Evolutionary conservation across 92 coral and sea anemone genomes (phyloP).

Genomic region (Epizoanthus rinbou): DNA sequence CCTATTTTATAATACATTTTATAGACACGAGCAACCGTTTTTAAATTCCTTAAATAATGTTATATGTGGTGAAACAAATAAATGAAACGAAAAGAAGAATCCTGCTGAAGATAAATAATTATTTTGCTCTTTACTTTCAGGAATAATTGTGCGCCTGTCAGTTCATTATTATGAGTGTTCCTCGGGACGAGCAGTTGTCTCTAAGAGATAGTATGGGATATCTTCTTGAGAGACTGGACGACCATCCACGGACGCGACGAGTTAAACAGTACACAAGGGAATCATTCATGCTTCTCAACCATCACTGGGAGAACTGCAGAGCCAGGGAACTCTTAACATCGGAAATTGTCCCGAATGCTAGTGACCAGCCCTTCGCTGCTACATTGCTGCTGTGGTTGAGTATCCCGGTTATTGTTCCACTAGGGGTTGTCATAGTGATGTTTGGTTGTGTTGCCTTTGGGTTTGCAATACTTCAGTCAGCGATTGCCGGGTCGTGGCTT

Average conservation of each 20-base stretch:
- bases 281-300: neutral
- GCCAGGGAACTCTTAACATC: slow-evolving; percentile 8
- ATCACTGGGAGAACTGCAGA: slow-evolving; percentile 25
- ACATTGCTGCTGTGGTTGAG: slow-evolving; percentile 6
- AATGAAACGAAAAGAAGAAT: too few species aligned
- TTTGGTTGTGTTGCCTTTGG: slow-evolving; percentile 31
- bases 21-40: too few species aligned
- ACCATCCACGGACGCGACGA: slow-evolving; percentile 12
- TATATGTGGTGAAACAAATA: too few species aligned
- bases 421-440: neutral
- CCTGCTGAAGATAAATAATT: too few species aligned
- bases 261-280: slow-evolving; percentile 25
- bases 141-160: too few species aligned
- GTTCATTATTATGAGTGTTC: neutral
- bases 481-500: slow-evolving; percentile 17
- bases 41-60: too few species aligned
- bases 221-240: slow-evolving; percentile 1
- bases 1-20: too few species aligned
- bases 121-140: too few species aligned
- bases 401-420: slow-evolving; percentile 1
- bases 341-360: slow-evolving; percentile 23
- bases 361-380: slow-evolving; percentile 13
- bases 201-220: slow-evolving; percentile 12
- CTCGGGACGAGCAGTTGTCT: neutral
- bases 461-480: slow-evolving; percentile 23